Conservation (phyloP, 2,113 vertebrate species). For the Lycocorax pyrrhopterus region DNA sequence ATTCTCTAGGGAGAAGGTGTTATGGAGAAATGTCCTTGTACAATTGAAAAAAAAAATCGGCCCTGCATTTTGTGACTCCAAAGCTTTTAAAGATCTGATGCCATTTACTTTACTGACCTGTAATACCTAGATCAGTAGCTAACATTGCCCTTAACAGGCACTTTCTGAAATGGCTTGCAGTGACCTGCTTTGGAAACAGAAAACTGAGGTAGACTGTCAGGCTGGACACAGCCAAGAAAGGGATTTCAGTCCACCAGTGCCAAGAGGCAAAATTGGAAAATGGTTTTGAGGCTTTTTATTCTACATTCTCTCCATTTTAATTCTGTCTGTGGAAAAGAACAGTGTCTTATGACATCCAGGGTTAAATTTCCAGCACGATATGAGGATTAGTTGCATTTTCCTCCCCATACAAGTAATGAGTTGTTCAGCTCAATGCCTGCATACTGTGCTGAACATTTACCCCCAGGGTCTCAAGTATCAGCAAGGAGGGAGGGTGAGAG, state of each 20-base stretch:
- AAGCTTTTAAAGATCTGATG: background rate
- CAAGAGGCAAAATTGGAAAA: background rate
- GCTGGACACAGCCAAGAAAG: background rate
- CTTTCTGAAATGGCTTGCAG: background rate
- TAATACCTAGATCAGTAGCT: background rate
- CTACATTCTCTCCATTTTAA: background rate
- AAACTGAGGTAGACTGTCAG: background rate
- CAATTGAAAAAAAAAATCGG: background rate
- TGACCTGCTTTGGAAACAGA: background rate
- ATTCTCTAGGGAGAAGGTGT: background rate
- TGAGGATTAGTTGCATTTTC: background rate
- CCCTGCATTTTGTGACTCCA: background rate
- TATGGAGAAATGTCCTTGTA: background rate
- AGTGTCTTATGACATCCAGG: background rate
- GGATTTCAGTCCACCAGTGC: background rate
- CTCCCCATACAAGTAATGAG: background rate
- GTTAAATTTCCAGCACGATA: slow-evolving; percentile 18
- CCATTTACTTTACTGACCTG: background rate
- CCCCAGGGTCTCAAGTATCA: slow-evolving; percentile 15
- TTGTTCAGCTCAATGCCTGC: background rate
- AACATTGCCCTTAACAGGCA: background rate
- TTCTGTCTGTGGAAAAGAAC: background rate
- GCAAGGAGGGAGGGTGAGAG: background rate
- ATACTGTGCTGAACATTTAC: slow-evolving; percentile 20
- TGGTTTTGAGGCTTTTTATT: background rate